Percentiles rank a stretch among this genome's conserved stretches.
Conservation (phyloP, 2,888 invertebrate species). For the Allolobophora icterica region DNA sequence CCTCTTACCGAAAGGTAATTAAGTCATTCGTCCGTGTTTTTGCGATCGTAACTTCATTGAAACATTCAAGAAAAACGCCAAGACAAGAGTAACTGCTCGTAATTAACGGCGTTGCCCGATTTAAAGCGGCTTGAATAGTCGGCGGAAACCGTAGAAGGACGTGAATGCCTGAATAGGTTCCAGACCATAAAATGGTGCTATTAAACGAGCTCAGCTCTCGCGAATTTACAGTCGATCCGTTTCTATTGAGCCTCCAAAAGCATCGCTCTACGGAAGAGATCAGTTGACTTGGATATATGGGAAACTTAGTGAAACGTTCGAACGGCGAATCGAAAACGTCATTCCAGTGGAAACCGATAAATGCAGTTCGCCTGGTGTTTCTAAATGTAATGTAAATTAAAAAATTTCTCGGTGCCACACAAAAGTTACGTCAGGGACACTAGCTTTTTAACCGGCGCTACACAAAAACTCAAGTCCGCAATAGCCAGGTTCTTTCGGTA, state of each 20-base stretch:
- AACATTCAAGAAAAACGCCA: background rate
- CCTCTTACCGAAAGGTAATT: background rate
- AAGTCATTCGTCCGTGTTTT: background rate
- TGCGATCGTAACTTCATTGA: background rate
- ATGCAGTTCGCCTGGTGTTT: background rate
- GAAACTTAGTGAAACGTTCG: background rate
- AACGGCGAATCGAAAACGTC: background rate
- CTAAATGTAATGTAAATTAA: background rate
- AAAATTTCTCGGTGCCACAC: too few relatives aligned
- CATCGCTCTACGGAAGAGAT: background rate
- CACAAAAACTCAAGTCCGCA: too few relatives aligned
- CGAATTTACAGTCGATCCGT: background rate
- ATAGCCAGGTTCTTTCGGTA: too few relatives aligned
- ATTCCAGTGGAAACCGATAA: background rate
- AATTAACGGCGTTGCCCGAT: background rate
- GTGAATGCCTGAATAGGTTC: too few relatives aligned
- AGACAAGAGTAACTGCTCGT: background rate
- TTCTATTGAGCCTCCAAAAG: background rate
- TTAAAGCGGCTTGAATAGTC: background rate
- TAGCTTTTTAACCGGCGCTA: too few relatives aligned
- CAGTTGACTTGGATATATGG: background rate
- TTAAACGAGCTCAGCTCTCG: background rate
- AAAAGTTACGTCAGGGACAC: too few relatives aligned
- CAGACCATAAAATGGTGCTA: background rate
- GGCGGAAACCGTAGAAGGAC: background rate